These are phyloP conservation scores for Rhyacichthys aspro DNA, from an alignment of 2,797 vertebrate genomes.

Conservation along the genomic window DNA sequence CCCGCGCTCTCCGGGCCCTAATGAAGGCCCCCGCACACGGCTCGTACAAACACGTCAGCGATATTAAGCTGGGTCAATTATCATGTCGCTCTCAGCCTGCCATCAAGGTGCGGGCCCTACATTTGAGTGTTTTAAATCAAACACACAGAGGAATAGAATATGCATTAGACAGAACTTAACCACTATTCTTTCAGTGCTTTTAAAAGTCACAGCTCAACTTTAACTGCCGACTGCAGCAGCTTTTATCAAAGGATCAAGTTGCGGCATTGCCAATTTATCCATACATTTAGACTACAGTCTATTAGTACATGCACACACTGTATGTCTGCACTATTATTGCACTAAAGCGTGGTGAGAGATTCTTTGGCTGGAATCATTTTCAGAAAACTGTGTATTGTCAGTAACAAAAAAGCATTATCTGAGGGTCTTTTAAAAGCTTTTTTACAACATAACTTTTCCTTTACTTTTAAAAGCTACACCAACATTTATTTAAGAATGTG, in stretches of 20 bases:
- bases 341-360: too few species aligned
- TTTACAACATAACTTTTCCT: too few species aligned
- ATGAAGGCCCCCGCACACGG: constrained; percentile 63
- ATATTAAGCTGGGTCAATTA: constrained; percentile 82
- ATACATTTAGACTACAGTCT: not conserved
- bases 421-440: too few species aligned
- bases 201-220: constrained; percentile 40
- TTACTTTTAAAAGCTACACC: not conserved
- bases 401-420: not conserved
- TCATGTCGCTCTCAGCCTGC: constrained; percentile 68
- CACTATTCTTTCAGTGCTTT: constrained; percentile 43
- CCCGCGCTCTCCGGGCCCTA: constrained; percentile 58
- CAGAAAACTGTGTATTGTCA: too few species aligned
- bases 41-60: constrained; percentile 72
- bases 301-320: too few species aligned
- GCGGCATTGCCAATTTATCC: not conserved
- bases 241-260: constrained; percentile 12
- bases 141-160: constrained; percentile 32
- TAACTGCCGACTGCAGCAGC: constrained; percentile 11
- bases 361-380: too few species aligned
- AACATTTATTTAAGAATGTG: not conserved
- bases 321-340: too few species aligned
- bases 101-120: constrained; percentile 58
- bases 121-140: constrained; percentile 62
- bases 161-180: constrained; percentile 51